These are phyloP conservation scores for Papilio xuthus DNA, from an alignment of 1,140 invertebrate genomes.

Conservation along the genomic window DNA sequence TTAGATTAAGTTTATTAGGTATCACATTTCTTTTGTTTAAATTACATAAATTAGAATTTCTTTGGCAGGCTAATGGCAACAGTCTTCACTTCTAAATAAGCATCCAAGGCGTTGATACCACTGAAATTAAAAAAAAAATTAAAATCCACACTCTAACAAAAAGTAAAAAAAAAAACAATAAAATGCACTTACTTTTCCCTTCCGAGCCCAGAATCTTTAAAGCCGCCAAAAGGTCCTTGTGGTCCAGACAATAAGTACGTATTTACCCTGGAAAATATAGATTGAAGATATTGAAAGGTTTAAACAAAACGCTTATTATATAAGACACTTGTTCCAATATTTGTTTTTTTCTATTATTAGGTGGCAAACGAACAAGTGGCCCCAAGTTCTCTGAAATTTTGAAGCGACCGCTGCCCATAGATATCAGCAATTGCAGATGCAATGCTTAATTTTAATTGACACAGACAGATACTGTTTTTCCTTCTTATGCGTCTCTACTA, in stretches of 20 bases:
- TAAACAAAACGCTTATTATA: too few species aligned
- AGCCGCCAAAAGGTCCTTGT: conserved; percentile 85
- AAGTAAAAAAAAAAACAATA: background rate
- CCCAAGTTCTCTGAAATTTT: too few species aligned
- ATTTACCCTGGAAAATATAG: conserved; percentile 84
- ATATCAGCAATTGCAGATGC: too few species aligned
- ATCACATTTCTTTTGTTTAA: background rate
- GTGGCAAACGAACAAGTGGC: too few species aligned
- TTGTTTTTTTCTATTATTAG: too few species aligned
- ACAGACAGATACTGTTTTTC: too few species aligned
- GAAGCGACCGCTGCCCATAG: too few species aligned
- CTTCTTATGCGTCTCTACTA: too few species aligned
- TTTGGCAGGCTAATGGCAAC: conserved; percentile 43
- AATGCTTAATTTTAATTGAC: too few species aligned
- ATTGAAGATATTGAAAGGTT: conserved; percentile 36
- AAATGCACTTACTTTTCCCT: background rate
- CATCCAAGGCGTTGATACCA: conserved; percentile 39
- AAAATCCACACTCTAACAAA: too few species aligned
- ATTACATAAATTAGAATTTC: conserved; percentile 38
- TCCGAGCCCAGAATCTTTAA: conserved; percentile 36
- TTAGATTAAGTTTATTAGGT: background rate
- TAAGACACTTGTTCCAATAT: background rate
- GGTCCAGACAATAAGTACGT: conserved; percentile 83
- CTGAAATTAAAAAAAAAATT: background rate
- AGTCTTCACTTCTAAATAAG: conserved; percentile 49